Evolutionary conservation across 2,113 vertebrate species (phyloP), one percentile per base, ranked within the genome.

Genomic region (Cinclus cinclus): DNA sequence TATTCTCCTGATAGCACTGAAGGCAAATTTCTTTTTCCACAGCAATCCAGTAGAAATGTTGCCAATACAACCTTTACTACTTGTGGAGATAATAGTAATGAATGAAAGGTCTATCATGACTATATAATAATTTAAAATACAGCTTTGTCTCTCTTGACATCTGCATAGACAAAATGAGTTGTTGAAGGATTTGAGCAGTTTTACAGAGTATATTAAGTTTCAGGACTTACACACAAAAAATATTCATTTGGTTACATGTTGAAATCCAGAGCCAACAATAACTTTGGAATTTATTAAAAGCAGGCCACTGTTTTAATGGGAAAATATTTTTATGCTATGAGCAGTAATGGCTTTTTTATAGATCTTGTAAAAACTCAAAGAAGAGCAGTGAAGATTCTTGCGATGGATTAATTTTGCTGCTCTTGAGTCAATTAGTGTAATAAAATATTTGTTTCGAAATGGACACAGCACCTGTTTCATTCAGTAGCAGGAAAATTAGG

Each of bases 211-310:
- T 95, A 95, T 97, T 97, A 92, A 37, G 60, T 98, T 98, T 97
- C 96, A 97, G 83, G 92, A 97, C 87, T 97, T 96, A 77, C 84
- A 95, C 79, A 83, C 55, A 96, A 90, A 92, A 89, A 94, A 97
- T 97, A 97, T 91, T 97, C 91, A 82, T 95, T 98, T 91, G 89
- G 88, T 97, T 97, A 65, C 86, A 96, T 6, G 28, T 73, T 94
- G 74, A 91, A 96, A 96, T 74, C 73, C 83, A 84, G 64, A 96
- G 94, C 96, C 97, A 98, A 95, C 64, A 97, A 97, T 95, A 97
- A 97, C 94, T 92, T 96, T 47, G 46, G 74, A 86, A 93, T 96
- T 97, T 97, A 97, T 98, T 97, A 97, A 97, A 97, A 97, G 83
- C 94, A 97, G 93, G 90, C 95, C 91, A 96, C 92, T 76, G 71